Evolutionary conservation across 1,140 invertebrate species (phyloP), one percentile per base, ranked within the genome.

Genomic region (Drosophila fuyamai): DNA sequence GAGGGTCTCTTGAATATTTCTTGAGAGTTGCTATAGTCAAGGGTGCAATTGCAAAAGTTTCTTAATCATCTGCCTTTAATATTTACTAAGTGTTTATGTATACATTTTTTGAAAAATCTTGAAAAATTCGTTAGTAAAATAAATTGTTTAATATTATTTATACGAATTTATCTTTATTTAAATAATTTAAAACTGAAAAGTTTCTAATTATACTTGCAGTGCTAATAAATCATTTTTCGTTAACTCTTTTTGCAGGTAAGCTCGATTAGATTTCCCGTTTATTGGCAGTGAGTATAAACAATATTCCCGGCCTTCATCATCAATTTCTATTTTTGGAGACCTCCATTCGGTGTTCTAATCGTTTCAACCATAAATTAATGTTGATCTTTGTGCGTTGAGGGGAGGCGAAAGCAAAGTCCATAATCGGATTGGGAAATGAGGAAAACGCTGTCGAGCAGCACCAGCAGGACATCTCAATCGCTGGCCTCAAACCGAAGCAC

Each of bases 381-480:
- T 58, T 71, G 76, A 72, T 90, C 76, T 88, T 51, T 56, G 74
- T 53, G 67, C 48, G 74, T 57, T 9, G 47, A 51, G 74, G 78
- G 74, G 58, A 60, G 38, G 63, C 53, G 10, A 60, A 57, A 61
- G 18, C 40, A 84, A 76, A 79, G 56, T 84, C 84, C 54, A 75
- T 89, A 89, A 89, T 89, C 84, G 84, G 84, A 89, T 89, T 85
- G 43, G 56, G 35, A 72, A 73, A 68, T 63, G 76, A 14, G 46
- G 16, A 68, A 53, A 59, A 41, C 40, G 50, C 35, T 23, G 76
- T 50, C 80, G 43, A 56, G 66, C 65, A 81, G 58, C 73, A 61
- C 56, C 88, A 90, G 86, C 88, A 82, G 88, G 88, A 90, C 75
- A 91, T 90, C 88, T 90, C 80, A 83, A 86, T 90, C 79, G 44